Percentiles rank a stretch among this genome's conserved stretches.
phyloP scores from a whole-genome alignment of 2,113 vertebrate species.

The Barnardius zonarius region DNA sequence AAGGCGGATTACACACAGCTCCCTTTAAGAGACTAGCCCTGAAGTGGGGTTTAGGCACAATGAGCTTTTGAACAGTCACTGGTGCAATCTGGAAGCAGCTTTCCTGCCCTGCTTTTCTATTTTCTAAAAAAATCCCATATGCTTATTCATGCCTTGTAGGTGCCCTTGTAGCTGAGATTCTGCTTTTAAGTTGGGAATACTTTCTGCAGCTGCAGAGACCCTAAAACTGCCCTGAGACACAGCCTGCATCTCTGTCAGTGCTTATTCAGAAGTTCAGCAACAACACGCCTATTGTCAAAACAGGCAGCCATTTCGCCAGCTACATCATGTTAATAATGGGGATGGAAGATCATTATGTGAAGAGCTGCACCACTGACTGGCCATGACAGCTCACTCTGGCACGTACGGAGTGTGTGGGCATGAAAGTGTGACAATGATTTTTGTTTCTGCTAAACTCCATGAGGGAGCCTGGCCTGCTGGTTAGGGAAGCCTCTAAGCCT shows the following conservation, averaged over 20 bases:
- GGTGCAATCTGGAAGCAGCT: not conserved
- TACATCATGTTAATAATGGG: not conserved
- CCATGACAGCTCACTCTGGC: not conserved
- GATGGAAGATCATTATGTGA: not conserved
- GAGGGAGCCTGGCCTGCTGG: not conserved
- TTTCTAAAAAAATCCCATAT: not conserved
- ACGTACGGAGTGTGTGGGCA: not conserved
- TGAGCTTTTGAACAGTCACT: not conserved
- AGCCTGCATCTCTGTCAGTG: not conserved
- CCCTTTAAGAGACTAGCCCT: not conserved
- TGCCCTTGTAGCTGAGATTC: not conserved
- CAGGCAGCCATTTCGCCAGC: not conserved
- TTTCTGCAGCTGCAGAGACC: not conserved
- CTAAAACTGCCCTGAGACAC: not conserved
- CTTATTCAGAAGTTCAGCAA: not conserved
- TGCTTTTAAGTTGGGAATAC: not conserved
- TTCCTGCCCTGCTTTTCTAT: not conserved
- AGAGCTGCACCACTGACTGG: not conserved
- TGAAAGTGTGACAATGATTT: rapidly evolving
- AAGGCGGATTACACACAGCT: not conserved
- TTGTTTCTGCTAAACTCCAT: not conserved
- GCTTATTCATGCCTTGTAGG: not conserved
- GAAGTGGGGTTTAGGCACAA: not conserved
- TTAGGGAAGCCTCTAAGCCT: not conserved
- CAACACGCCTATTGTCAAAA: not conserved